Conservation (phyloP, 2,113 vertebrate genomes). For the Calyptommatus sinebrachiatus region DNA sequence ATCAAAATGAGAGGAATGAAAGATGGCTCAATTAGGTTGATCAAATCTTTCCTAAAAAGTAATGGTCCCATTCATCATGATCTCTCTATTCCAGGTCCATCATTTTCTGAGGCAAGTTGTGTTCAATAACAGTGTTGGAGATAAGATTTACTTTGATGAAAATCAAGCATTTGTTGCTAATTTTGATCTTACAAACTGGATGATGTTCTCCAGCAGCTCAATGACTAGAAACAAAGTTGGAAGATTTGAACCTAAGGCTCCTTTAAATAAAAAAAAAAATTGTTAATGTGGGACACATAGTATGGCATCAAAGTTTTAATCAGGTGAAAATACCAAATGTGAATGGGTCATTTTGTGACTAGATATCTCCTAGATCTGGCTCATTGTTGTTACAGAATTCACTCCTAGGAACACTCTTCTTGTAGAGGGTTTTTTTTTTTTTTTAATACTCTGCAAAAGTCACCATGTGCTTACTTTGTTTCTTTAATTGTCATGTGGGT, state of each 20-base stretch:
- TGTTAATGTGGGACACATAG: background rate
- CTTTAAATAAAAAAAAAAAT: background rate
- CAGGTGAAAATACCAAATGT: background rate
- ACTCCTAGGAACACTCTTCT: too few relatives aligned
- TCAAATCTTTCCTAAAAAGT: too few relatives aligned
- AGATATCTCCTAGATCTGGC: too few relatives aligned
- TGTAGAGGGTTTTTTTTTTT: too few relatives aligned
- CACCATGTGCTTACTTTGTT: too few relatives aligned
- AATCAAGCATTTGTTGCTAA: background rate
- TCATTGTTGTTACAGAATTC: too few relatives aligned
- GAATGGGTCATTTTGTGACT: too few relatives aligned
- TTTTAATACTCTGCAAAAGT: too few relatives aligned
- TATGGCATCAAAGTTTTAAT: background rate
- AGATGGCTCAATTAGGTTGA: too few relatives aligned
- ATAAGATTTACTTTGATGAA: background rate
- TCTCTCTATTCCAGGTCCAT: background rate
- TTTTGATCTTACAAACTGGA: background rate
- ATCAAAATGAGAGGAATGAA: too few relatives aligned
- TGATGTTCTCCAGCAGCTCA: background rate
- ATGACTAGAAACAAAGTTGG: background rate
- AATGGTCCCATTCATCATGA: background rate
- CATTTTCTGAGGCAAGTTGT: background rate
- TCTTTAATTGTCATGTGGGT: too few relatives aligned
- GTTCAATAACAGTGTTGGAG: background rate
- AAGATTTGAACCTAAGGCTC: background rate